Percentiles rank a stretch among this genome's conserved stretches.
Conservation (phyloP, 1,140 invertebrate species). For the Gonatopus flavifemur region DNA sequence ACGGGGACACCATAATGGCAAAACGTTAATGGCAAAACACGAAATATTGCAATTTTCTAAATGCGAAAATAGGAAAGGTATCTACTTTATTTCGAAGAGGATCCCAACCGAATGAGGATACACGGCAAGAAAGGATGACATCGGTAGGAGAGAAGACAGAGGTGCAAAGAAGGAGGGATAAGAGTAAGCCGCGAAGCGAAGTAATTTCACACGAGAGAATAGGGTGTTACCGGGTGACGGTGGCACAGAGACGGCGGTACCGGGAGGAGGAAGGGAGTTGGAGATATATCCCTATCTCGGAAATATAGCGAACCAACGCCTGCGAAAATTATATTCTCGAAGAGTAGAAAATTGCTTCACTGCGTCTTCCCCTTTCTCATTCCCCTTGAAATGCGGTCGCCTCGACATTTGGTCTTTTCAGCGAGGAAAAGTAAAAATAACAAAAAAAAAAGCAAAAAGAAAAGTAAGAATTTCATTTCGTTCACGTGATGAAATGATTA, state of each 20-base stretch:
- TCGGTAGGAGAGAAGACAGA: conserved; percentile 9
- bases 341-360: conserved; percentile 53
- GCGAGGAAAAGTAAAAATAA: not conserved
- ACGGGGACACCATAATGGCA: too few species aligned
- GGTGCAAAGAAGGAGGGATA: conserved; percentile 37
- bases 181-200: conserved; percentile 56
- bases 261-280: conserved; percentile 13
- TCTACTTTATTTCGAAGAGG: conserved; percentile 56
- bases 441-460: not conserved
- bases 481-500: not conserved
- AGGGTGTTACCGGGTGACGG: conserved; percentile 31
- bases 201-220: conserved; percentile 57
- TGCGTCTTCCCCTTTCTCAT: too few species aligned
- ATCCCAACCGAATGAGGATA: conserved; percentile 55
- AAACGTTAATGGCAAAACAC: not conserved
- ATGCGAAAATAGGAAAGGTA: conserved; percentile 57
- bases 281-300: conserved; percentile 48
- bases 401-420: conserved; percentile 10
- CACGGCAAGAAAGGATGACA: conserved; percentile 43
- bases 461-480: too few species aligned
- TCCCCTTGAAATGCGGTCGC: not conserved
- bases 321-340: conserved; percentile 56
- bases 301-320: conserved; percentile 37
- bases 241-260: too few species aligned
- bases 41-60: conserved; percentile 53